Base-by-base conservation (phyloP, 2,888 invertebrate species). In the Melinopterus prodromus region DNA sequence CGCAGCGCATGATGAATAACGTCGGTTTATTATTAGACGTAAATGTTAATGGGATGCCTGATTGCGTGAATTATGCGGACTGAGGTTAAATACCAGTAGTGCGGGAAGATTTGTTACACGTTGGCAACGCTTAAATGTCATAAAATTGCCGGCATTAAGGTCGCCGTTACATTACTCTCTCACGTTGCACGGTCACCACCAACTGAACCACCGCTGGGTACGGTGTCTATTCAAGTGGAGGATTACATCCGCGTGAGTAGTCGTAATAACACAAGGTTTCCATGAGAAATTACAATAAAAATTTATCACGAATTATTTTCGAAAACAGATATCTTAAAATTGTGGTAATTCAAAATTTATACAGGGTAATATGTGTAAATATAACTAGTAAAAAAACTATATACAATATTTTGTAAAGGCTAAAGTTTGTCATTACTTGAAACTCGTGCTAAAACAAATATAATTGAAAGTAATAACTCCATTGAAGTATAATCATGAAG, bases 51-150 rank as follows among this genome's bases (percentile, higher is more conserved):
- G 74, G 79, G 77, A 79, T 77, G 77, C 77, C 69, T 77, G 79
- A 79, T 79, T 79, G 77, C 77, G 72, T 74, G 77, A 77, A 79
- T 79, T 77, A 77, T 69, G 71, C 79, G 72, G 38, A 71, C 36
- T 78, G 74, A 76, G 71, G 80, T 78, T 78, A 76, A 80, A 80
- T 80, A 80, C 80, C 80, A 71, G 80, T 80, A 80, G 80, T 80
- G 78, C 74, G 75, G 78, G 76, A 78, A 80, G 77, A 80, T 80
- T 76, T 38, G 78, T 70, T 69, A 12, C 38, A 53, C 36, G 69
- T 16, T 72, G 36, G 70, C 69, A 16, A 53, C 76, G 71, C 72
- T 53, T 76, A 80, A 80, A 80, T 80, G 80, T 78, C 80, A 80
- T 80, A 76, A 80, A 80, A 78, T 74, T 78, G 74, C 74, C 26